These are phyloP conservation scores for Hemibagrus wyckioides DNA, from an alignment of 2,113 vertebrate genomes.

Conservation along the genomic window DNA sequence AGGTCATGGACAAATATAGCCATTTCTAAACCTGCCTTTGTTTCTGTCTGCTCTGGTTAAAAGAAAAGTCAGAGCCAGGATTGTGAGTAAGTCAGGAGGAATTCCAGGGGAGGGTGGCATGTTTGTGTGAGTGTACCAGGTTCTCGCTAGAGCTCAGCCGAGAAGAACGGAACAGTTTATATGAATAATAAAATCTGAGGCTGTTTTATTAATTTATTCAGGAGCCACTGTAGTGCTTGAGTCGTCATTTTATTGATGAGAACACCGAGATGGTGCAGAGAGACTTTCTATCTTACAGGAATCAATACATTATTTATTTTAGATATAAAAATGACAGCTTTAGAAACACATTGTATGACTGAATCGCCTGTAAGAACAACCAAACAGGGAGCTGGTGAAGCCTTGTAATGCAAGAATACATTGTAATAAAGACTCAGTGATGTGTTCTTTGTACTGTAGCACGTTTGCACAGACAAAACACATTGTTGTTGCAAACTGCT, in stretches of 20 bases:
- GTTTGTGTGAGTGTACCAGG: slow-evolving; percentile 49
- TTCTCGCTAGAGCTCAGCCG: slow-evolving; percentile 43
- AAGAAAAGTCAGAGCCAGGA: slow-evolving; percentile 57
- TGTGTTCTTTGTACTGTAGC: background rate
- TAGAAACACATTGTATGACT: background rate
- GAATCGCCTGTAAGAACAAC: background rate
- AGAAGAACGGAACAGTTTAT: background rate
- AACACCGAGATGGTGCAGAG: background rate
- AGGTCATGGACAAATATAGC: slow-evolving; percentile 42
- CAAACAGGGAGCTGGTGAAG: background rate
- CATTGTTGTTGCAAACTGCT: background rate
- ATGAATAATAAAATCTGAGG: slow-evolving; percentile 9
- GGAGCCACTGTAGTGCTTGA: slow-evolving; percentile 3
- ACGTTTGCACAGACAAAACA: background rate
- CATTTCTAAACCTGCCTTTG: slow-evolving; percentile 48
- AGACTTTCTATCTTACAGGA: background rate
- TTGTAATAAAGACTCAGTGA: background rate
- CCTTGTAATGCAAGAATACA: background rate
- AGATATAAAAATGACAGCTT: background rate
- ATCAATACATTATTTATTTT: background rate
- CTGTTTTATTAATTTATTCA: background rate
- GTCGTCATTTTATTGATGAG: background rate
- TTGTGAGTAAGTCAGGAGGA: slow-evolving; percentile 48
- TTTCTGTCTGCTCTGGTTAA: slow-evolving; percentile 44
- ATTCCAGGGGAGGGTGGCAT: slow-evolving; percentile 44